Evolutionary conservation across 2,888 invertebrate species (phyloP), one percentile per base, ranked within the genome.

Genomic region (Oscheius onirici): DNA sequence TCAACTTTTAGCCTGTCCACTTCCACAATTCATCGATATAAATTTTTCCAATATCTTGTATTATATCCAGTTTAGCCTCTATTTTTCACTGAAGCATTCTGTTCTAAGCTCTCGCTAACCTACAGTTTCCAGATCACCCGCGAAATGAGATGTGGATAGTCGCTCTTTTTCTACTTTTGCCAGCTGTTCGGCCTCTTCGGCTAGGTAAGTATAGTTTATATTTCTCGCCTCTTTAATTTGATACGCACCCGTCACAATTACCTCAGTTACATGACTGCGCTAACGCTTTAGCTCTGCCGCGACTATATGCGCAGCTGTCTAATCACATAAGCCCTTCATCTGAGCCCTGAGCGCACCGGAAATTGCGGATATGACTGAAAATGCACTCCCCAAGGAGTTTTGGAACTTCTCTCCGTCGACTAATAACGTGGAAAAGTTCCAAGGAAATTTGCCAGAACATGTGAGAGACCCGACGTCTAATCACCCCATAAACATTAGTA

Each of bases 241-340:
- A 49, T 49, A n/a, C n/a, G n/a, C n/a, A n/a, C 17, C 10, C 22
- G 2, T 49, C 22, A 6, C 17, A 11, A 34, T 11, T 40, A 49
- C 34, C 49, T 20, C 46, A 55, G 26, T 55, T 20, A 34, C 34
- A 34, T 34, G 34, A 34, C 34, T 34, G 34, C 34, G 34, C 34
- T 34, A 55, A 55, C n/a, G 24, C 34, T 13, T 13, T n/a, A 22
- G n/a, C 8, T 24, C 2, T 22, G 17, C n/a, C 22, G 43, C 44
- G 44, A 15, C 41, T 46, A n/a, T 17, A 49, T 28, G 24, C 49
- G 34, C 49, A 63, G 63, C 63, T 63, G 63, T 63, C 63, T 63
- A 63, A 63, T 63, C 63, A 63, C 63, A 63, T 63, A 63, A 63
- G 63, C 58, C 43, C 17, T 55, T 58, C 58, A 58, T 58, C 43